Evolutionary conservation across 2,797 vertebrate species (phyloP).

Genomic region (Alca torda): DNA sequence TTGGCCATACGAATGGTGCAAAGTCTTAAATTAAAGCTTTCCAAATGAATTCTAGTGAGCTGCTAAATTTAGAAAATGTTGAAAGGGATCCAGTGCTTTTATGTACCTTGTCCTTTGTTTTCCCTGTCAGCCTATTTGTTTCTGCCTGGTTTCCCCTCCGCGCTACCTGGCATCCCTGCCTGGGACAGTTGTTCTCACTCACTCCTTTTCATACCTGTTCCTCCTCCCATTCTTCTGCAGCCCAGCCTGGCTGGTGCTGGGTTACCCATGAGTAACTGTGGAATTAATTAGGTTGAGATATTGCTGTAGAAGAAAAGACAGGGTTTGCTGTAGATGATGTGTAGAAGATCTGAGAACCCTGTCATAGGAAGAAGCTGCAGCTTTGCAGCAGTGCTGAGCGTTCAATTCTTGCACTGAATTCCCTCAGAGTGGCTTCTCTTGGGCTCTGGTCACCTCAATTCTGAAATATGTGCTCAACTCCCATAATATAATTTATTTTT

Average conservation of each 20-base stretch:
- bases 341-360: not conserved
- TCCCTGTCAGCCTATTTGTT: not conserved
- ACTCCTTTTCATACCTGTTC: not conserved
- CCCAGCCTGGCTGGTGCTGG: not conserved
- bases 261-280: not conserved
- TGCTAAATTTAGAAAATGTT: constrained; percentile 2
- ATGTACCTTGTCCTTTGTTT: not conserved
- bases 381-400: not conserved
- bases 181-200: not conserved
- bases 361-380: not conserved
- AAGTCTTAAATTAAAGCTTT: not conserved
- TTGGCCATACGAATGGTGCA: not conserved
- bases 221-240: not conserved
- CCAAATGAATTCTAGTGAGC: not conserved
- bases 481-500: not conserved
- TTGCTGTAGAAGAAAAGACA: not conserved
- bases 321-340: not conserved
- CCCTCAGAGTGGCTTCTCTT: not conserved
- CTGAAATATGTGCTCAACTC: not conserved
- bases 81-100: not conserved
- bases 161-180: not conserved
- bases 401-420: not conserved
- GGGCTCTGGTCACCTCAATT: not conserved
- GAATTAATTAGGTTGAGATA: not conserved
- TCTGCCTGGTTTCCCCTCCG: not conserved